These are phyloP conservation scores for Pomphorhynchus laevis DNA, from an alignment of 1,140 invertebrate genomes.

Conservation along the genomic window DNA sequence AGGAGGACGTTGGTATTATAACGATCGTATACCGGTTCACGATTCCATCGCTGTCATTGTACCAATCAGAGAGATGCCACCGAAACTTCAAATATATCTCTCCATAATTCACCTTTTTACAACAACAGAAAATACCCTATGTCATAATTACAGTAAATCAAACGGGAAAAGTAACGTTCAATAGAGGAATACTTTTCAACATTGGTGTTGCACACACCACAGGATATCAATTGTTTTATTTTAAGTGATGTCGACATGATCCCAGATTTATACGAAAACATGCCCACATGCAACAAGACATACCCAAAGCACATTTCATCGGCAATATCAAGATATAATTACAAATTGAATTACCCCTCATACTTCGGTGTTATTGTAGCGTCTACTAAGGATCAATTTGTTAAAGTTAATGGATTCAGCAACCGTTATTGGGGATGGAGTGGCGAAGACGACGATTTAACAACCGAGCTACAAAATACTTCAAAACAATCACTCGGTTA, in stretches of 20 bases:
- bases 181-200: slow-evolving; percentile 6
- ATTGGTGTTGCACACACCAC: background rate
- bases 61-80: slow-evolving; percentile 39
- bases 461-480: too few relatives aligned
- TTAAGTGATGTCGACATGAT: slow-evolving; percentile 77
- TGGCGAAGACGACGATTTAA: slow-evolving; percentile 43
- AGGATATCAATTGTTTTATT: slow-evolving; percentile 37
- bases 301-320: background rate
- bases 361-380: slow-evolving; percentile 10
- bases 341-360: slow-evolving; percentile 3
- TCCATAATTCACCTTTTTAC: slow-evolving; percentile 50
- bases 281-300: slow-evolving; percentile 31
- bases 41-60: slow-evolving; percentile 49
- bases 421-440: slow-evolving; percentile 15
- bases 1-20: too few relatives aligned
- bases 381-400: slow-evolving; percentile 6
- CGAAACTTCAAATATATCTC: slow-evolving; percentile 38
- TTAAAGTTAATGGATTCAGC: slow-evolving; percentile 10
- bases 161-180: slow-evolving; percentile 9
- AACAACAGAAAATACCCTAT: slow-evolving; percentile 46
- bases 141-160: slow-evolving; percentile 55
- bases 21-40: too few relatives aligned
- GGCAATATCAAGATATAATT: slow-evolving; percentile 1
- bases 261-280: slow-evolving; percentile 52
- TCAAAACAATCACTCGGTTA: too few relatives aligned